Conservation (phyloP, 2,113 vertebrate genomes). For the Aegotheles bennettii region DNA sequence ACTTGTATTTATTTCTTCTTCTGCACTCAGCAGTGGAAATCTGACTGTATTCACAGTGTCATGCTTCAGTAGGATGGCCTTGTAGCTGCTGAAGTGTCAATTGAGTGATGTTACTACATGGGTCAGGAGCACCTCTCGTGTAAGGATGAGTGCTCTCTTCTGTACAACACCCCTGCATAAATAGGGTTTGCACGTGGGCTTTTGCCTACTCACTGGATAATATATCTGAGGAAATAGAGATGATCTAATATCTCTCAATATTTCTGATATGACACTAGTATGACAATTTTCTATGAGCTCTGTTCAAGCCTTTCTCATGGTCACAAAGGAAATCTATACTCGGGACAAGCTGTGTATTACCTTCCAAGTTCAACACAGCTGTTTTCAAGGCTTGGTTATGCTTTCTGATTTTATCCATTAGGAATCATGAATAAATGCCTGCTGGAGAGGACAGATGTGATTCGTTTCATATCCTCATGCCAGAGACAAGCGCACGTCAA, state of each 20-base stretch:
- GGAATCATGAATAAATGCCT: not conserved
- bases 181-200: not conserved
- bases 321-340: not conserved
- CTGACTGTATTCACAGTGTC: not conserved
- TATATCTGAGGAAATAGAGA: not conserved
- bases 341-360: not conserved
- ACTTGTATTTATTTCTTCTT: not conserved
- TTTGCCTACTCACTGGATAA: not conserved
- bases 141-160: not conserved
- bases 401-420: not conserved
- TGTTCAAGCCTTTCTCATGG: not conserved
- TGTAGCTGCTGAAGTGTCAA: not conserved
- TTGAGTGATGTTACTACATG: not conserved
- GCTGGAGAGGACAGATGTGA: not conserved
- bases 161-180: not conserved
- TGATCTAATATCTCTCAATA: not conserved
- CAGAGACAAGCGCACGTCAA: not conserved
- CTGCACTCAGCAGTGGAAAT: not conserved
- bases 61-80: not conserved
- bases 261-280: not conserved
- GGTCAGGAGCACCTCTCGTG: not conserved
- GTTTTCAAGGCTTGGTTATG: not conserved
- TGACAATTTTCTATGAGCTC: not conserved
- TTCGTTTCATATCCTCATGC: not conserved
- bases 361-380: not conserved